Evolutionary conservation across 1,140 invertebrate species (phyloP).

Genomic region (Drosophila nikananu): DNA sequence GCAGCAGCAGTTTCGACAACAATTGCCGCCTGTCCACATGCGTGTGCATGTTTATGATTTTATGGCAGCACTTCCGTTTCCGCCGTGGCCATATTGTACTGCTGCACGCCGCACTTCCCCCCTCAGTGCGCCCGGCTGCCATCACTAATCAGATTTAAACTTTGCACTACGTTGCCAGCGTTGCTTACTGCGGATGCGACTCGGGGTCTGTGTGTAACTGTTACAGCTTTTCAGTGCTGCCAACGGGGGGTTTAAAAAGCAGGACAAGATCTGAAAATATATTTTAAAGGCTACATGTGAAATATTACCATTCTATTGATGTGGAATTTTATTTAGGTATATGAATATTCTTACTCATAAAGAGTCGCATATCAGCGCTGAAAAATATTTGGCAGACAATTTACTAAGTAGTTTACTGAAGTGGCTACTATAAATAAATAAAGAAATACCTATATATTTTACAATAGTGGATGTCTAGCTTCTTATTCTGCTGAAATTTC

Average conservation of each 20-base stretch:
- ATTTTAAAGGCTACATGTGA: not conserved
- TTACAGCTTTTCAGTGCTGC: slow-evolving; percentile 15
- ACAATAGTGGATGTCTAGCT: no score
- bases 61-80: slow-evolving; percentile 83
- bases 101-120: not conserved
- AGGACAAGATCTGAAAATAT: not conserved
- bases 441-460: not conserved
- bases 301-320: not conserved
- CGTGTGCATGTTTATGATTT: slow-evolving; percentile 83
- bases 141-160: slow-evolving; percentile 83
- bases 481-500: not conserved
- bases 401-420: not conserved
- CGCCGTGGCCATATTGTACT: slow-evolving; percentile 68
- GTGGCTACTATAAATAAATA: not conserved
- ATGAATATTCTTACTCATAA: not conserved
- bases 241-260: not conserved
- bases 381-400: not conserved
- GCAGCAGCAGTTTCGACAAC: slow-evolving; percentile 46
- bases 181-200: slow-evolving; percentile 58
- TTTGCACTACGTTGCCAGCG: slow-evolving; percentile 78
- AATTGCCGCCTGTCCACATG: slow-evolving; percentile 64
- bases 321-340: not conserved
- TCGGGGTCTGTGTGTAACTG: slow-evolving; percentile 31
- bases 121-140: slow-evolving; percentile 23
- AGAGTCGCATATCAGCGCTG: not conserved